Evolutionary conservation across 2,113 vertebrate species (phyloP).

Genomic region (Zosterops hypoxanthus): DNA sequence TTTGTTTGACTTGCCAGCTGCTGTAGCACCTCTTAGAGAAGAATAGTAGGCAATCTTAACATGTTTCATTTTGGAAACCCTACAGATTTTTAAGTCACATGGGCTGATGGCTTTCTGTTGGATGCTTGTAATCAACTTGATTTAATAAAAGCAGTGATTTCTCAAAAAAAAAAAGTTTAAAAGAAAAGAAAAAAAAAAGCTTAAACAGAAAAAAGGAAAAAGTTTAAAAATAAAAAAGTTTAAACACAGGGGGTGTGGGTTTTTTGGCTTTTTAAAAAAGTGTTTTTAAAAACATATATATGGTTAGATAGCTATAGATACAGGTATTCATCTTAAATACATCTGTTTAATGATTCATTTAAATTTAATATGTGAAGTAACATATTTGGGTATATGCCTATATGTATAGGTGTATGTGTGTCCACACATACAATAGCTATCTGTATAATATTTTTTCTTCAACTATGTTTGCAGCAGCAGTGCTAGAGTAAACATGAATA

Average conservation of each 20-base stretch:
- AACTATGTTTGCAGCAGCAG: neutral
- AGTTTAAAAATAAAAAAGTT: neutral
- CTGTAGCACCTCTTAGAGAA: neutral
- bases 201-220: too few species aligned
- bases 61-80: neutral
- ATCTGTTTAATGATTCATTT: neutral
- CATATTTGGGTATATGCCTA: neutral
- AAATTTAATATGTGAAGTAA: neutral
- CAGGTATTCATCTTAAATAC: neutral
- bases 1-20: neutral
- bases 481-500: neutral
- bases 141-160: neutral
- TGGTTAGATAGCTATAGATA: neutral
- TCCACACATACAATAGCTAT: neutral
- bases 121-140: neutral
- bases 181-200: too few species aligned
- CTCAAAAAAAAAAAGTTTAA: neutral
- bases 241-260: accelerated
- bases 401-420: neutral
- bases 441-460: neutral
- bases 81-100: neutral
- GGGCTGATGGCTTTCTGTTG: neutral
- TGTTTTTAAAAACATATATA: neutral
- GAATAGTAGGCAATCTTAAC: neutral
- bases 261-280: neutral